phyloP scores from a whole-genome alignment of 2,888 invertebrate species.

The Drosophila anceps region DNA sequence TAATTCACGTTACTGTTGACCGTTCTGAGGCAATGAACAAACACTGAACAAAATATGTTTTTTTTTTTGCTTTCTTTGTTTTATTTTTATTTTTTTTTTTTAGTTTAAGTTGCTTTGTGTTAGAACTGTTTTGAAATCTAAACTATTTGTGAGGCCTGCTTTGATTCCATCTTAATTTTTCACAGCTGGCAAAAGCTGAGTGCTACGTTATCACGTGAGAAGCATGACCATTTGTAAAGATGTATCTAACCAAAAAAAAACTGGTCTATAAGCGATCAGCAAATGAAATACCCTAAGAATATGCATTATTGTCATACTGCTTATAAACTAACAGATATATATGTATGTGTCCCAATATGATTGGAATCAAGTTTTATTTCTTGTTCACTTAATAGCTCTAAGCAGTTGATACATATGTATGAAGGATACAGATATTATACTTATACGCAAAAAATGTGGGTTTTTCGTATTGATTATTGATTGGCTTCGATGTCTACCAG shows the following conservation, averaged over 20 bases:
- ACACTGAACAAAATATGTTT: neutral
- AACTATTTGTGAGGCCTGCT: constrained; percentile 15
- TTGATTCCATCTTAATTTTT: neutral
- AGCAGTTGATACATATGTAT: neutral
- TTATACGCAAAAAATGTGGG: no score
- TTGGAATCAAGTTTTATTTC: neutral
- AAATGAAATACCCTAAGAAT: no score
- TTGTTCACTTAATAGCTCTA: neutral
- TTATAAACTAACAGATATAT: neutral
- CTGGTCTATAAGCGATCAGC: no score
- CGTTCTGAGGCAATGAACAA: neutral
- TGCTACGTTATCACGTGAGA: neutral
- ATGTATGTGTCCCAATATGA: neutral
- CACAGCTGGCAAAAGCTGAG: neutral
- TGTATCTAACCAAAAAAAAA: no score
- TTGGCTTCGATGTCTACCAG: neutral
- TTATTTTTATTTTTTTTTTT: neutral
- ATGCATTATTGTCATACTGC: no score
- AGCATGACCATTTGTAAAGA: no score
- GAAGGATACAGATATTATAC: no score
- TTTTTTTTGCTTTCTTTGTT: neutral
- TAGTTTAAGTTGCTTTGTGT: neutral
- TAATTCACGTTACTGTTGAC: neutral
- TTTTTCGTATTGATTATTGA: no score
- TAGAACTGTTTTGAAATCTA: neutral